Percentiles rank a stretch among this genome's conserved stretches.
Evolutionary conservation across 2,888 invertebrate species (phyloP).

Genomic region (Drosophila quasianomalipes): DNA sequence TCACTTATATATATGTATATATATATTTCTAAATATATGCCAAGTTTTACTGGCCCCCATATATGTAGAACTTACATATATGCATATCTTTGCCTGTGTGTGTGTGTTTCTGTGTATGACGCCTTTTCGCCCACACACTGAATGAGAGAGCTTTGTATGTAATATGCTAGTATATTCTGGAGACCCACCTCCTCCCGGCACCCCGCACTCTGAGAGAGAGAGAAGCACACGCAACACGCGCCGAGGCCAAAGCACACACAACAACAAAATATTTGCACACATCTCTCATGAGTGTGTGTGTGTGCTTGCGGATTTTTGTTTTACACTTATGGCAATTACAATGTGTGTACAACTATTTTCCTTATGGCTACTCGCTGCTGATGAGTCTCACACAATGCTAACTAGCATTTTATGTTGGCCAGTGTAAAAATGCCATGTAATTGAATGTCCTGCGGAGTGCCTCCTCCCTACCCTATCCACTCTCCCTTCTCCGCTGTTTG

Average conservation of each 20-base stretch:
- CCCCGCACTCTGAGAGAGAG: not conserved
- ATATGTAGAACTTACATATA: not conserved
- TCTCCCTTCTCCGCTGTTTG: not conserved
- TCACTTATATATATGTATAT: not conserved
- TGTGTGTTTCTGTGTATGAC: conserved; percentile 3
- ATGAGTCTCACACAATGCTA: conserved; percentile 10
- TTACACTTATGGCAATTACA: conserved; percentile 25
- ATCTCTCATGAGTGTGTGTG: conserved; percentile 14
- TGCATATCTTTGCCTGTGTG: not conserved
- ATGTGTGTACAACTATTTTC: conserved; percentile 17
- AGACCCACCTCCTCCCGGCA: not conserved
- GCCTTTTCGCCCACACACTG: conserved; percentile 15
- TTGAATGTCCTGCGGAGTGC: conserved; percentile 53
- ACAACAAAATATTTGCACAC: conserved; percentile 61
- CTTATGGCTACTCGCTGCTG: not conserved
- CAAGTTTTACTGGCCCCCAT: not conserved
- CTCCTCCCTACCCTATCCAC: too few relatives aligned
- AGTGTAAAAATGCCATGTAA: conserved; percentile 37
- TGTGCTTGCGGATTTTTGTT: conserved; percentile 6
- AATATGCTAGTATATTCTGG: conserved; percentile 24
- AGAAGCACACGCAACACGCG: conserved; percentile 45
- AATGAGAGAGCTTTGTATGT: conserved; percentile 12
- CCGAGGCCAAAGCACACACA: conserved; percentile 47
- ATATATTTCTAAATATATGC: not conserved
- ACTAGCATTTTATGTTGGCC: conserved; percentile 18